These are phyloP conservation scores for Drosophila pruinosa DNA, from an alignment of 1,140 invertebrate genomes.

Conservation along the genomic window DNA sequence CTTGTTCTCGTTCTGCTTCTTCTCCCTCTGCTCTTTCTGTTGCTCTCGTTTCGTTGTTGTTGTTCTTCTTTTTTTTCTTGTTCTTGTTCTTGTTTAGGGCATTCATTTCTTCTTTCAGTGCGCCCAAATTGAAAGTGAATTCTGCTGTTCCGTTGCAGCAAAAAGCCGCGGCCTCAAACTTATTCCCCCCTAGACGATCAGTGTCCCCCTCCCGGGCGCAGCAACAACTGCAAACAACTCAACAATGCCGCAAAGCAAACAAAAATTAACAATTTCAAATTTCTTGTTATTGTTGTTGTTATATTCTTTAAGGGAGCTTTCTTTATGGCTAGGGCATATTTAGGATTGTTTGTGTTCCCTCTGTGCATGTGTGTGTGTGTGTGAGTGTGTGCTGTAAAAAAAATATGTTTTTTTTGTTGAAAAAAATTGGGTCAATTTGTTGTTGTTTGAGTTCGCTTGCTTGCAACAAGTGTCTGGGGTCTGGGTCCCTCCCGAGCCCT, in stretches of 20 bases:
- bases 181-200: not conserved
- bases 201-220: not conserved
- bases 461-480: constrained; percentile 78
- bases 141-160: constrained; percentile 62
- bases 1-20: constrained; percentile 9
- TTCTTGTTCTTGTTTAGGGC: constrained; percentile 1
- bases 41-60: not conserved
- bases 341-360: constrained; percentile 61
- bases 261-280: constrained; percentile 77
- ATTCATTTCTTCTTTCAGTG: constrained; percentile 41
- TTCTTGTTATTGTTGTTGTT: constrained; percentile 30
- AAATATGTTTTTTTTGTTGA: constrained; percentile 25
- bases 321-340: constrained; percentile 69
- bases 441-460: constrained; percentile 56
- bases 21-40: constrained; percentile 7
- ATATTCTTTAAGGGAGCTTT: constrained; percentile 50
- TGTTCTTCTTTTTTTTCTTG: not conserved
- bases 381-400: constrained; percentile 28
- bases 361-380: not conserved
- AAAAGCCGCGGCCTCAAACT: not conserved
- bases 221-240: constrained; percentile 62
- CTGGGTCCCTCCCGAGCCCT: constrained; percentile 11
- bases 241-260: constrained; percentile 72
- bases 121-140: constrained; percentile 77
- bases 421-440: constrained; percentile 75